Conservation (phyloP, 1,140 invertebrate genomes). For the Medauroidea extradentata region DNA sequence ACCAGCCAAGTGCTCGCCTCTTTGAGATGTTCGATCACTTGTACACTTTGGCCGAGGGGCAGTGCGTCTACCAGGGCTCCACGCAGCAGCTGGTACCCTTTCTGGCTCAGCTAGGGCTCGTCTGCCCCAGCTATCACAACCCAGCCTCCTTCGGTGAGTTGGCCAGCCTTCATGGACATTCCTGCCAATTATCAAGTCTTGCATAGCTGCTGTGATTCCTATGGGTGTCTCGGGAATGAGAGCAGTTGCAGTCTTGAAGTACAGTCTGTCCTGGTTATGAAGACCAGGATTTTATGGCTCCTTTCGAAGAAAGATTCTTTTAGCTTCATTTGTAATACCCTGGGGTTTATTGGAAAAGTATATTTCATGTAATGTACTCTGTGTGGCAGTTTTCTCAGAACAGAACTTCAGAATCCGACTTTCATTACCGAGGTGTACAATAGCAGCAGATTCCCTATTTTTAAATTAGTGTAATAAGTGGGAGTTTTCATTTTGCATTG, state of each 20-base stretch:
- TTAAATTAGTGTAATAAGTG: too few relatives aligned
- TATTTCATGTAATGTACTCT: too few relatives aligned
- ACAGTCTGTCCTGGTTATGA: background rate
- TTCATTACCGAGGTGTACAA: too few relatives aligned
- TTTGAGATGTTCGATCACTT: constrained; percentile 96
- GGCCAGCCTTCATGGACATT: background rate
- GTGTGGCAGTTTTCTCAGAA: too few relatives aligned
- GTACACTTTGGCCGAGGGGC: constrained; percentile 84
- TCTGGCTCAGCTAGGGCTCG: constrained; percentile 71
- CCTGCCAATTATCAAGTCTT: background rate
- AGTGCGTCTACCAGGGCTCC: constrained; percentile 86
- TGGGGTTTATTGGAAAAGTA: background rate
- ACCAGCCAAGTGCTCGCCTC: constrained; percentile 91
- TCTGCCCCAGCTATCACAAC: constrained; percentile 92
- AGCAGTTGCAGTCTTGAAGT: background rate
- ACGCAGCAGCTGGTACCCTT: constrained; percentile 81
- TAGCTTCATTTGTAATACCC: background rate
- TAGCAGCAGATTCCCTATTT: too few relatives aligned
- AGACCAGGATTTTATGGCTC: background rate
- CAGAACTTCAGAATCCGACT: too few relatives aligned
- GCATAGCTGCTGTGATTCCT: background rate
- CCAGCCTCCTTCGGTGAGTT: constrained; percentile 86
- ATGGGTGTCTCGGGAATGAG: too few relatives aligned
- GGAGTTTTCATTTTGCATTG: too few relatives aligned
- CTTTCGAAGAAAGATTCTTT: background rate